Percentiles rank a stretch among this genome's conserved stretches.
Evolutionary conservation across 2,797 vertebrate genomes (phyloP).

Genomic region (Lutra lutra): DNA sequence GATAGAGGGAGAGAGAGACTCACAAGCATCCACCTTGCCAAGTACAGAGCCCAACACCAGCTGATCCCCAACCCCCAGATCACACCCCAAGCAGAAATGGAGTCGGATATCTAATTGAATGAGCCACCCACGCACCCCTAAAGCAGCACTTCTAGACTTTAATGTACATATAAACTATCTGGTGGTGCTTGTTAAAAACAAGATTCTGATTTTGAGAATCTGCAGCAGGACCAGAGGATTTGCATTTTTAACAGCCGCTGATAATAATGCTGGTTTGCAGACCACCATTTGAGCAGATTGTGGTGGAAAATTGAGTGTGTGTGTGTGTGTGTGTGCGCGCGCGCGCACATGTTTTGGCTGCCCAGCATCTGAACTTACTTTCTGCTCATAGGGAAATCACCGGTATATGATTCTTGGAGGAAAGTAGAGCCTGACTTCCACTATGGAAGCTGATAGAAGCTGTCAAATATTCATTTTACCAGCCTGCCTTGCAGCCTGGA

Average conservation of each 20-base stretch:
- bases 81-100: background rate
- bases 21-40: background rate
- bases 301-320: background rate
- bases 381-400: background rate
- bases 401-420: background rate
- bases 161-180: background rate
- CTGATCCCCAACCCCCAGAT: background rate
- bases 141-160: background rate
- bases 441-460: background rate
- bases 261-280: background rate
- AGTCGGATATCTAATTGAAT: background rate
- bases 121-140: background rate
- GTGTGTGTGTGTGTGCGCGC: background rate
- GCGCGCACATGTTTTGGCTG: background rate
- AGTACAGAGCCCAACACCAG: background rate
- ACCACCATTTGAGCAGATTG: background rate
- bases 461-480: background rate
- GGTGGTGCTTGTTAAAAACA: background rate
- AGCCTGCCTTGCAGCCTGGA: background rate
- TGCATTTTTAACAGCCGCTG: background rate
- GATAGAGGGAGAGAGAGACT: background rate
- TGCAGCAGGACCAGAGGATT: background rate
- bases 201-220: background rate
- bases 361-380: background rate
- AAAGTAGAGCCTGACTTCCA: background rate